Base-by-base conservation (phyloP, 2,888 invertebrate genomes). In the Pristionchus maxplancki region DNA sequence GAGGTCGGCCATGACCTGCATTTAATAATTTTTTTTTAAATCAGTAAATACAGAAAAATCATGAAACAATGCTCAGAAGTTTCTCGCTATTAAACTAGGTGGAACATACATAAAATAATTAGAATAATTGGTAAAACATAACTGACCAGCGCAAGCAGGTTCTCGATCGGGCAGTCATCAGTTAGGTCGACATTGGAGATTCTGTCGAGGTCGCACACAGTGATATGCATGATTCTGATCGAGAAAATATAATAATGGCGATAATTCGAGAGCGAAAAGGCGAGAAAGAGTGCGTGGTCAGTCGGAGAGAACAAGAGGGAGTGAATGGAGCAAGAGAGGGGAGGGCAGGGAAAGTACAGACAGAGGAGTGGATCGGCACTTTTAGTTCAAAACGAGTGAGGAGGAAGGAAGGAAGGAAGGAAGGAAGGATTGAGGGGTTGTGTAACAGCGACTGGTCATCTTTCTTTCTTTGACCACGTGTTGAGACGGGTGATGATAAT, bases 121-220 rank as follows among this genome's bases (percentile, higher is more conserved):
- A 34, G 1, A 8, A 34, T 15, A 67, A n/a, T 58, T n/a, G 44
- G 11, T 6, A 44, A 37, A 44, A 78, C 13, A 13, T 40, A 3
- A 20, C 78, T 53, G 20, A 89, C 83, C 50, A 91, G 64, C 0
- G 90, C 90, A 37, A 91, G 37, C 17, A 91, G 86, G 58, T 88
- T 90, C 67, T 92, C 91, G n/a, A 92, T 28, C 24, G 92, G 91
- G 84, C 91, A 86, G 37, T 91, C 91, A 31, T 85, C 84, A n/a
- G 62, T 58, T 17, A 91, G 86, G 40, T 92, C 91, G 50, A 89
- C 50, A 0, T 71, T 82, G 34, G 89, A 34, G 74, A 91, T 67
- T 24, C 88, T 53, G 5, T 91, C 90, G 48, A 88, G 89, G 34
- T 71, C 78, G 17, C 83, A 78, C 53, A 91, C 67, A 11, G 91